Evolutionary conservation across 2,113 vertebrate species (phyloP), one percentile per base, ranked within the genome.

Genomic region (Meles meles): DNA sequence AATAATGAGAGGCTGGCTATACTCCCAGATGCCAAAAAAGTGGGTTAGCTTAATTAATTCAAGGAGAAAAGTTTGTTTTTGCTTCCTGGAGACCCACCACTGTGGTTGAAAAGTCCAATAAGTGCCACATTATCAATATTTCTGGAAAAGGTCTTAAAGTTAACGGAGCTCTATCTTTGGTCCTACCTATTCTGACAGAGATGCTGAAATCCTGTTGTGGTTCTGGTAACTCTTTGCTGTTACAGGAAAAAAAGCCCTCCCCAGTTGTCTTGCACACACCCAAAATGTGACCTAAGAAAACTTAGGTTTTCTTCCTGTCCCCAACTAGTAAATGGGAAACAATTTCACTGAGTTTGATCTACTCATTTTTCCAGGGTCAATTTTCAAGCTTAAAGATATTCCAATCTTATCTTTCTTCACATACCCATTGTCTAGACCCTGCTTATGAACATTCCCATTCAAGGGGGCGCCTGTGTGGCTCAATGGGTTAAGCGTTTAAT

Each of bases 31-130:
- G 85, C 63, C 63, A 94, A 94, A 87, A 89, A 83, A 96, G 65
- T 69, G 85, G 63, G 63, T 63, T 55, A 81, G 90, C 44, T 97
- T 96, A 76, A 96, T 97, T 97, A 97, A 96, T 67, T 37, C 6
- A 7, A 20, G 55, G 52, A 77, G 65, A 49, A 90, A 80, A 59
- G 69, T 93, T 83, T 39, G 6, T 10, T n/a, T 86, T 76, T 61
- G 39, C 34, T 71, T 83, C 63, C 39, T 88, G 6, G 37, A 93
- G 67, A 71, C 18, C 37, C 29, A 25, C 52, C 67, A 57, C 25
- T 39, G 67, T 20, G 49, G 10, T 59, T 59, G 23, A 92, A 88
- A 94, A 87, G 49, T 49, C 80, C 65, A 85, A 11, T 20, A 65
- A 74, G 15, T 59, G 13, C 25, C 61, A 21, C 10, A 63, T 47